These are phyloP conservation scores for Amiota communis DNA, from an alignment of 2,888 invertebrate genomes.

Conservation along the genomic window DNA sequence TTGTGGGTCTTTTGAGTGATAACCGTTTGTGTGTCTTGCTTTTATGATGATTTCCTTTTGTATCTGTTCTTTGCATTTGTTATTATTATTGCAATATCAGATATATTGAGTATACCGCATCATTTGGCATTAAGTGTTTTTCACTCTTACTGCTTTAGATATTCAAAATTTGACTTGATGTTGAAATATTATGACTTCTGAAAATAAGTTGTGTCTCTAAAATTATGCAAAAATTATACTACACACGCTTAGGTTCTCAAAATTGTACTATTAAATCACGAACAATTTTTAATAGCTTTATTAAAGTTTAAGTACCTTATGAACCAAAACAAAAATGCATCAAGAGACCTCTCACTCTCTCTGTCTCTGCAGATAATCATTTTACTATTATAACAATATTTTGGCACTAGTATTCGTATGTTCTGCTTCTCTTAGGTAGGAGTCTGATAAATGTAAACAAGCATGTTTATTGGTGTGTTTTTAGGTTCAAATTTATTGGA, in stretches of 20 bases:
- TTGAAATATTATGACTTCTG: slow-evolving; percentile 42
- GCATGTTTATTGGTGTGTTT: slow-evolving; percentile 11
- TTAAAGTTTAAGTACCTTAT: no score
- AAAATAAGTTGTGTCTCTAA: neutral
- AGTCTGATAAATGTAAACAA: neutral
- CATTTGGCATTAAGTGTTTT: slow-evolving; percentile 24
- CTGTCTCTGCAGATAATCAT: no score
- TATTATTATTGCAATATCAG: slow-evolving; percentile 14
- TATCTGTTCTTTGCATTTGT: slow-evolving; percentile 18
- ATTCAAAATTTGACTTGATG: slow-evolving; percentile 39
- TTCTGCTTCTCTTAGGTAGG: neutral
- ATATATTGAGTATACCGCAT: slow-evolving; percentile 17
- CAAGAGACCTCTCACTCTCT: no score
- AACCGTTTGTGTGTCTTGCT: slow-evolving; percentile 28
- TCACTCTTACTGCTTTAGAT: neutral
- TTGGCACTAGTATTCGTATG: no score
- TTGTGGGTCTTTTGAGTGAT: slow-evolving; percentile 35
- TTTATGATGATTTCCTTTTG: neutral
- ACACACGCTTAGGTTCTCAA: no score
- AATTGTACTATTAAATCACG: no score
- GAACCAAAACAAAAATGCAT: no score
- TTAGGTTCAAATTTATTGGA: slow-evolving; percentile 21
- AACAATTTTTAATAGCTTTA: no score
- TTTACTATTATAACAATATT: no score
- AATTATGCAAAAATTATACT: no score